phyloP scores from a whole-genome alignment of 2,797 vertebrate species.

The Trachurus trachurus region DNA sequence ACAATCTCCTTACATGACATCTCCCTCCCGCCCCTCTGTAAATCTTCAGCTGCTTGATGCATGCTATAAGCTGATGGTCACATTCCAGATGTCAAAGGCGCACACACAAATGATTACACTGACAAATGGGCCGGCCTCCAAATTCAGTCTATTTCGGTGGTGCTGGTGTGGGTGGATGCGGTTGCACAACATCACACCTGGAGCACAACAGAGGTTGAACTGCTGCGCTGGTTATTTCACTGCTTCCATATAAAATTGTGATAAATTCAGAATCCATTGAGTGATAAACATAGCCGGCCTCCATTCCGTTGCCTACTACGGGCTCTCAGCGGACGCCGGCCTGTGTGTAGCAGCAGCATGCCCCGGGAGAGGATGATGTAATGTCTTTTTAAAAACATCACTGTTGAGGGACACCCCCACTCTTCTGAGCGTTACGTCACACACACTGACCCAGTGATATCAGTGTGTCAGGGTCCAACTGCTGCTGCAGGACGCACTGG shows the following conservation, averaged over 20 bases:
- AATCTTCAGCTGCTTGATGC: constrained; percentile 75
- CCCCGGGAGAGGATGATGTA: constrained; percentile 67
- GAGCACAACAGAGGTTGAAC: constrained; percentile 25
- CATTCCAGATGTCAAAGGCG: constrained; percentile 76
- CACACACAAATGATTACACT: constrained; percentile 63
- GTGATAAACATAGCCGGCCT: constrained; percentile 45
- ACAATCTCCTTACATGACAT: constrained; percentile 75
- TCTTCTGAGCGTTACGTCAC: constrained; percentile 40
- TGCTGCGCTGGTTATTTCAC: not conserved
- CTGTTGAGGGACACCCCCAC: constrained; percentile 51
- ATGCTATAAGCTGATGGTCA: constrained; percentile 74
- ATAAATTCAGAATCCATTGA: constrained; percentile 30
- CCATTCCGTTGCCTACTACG: not conserved
- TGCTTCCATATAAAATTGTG: constrained; percentile 13
- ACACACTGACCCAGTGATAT: constrained; percentile 27
- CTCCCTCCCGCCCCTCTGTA: constrained; percentile 59
- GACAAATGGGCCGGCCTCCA: constrained; percentile 59
- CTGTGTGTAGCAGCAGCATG: not conserved
- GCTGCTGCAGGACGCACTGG: not conserved
- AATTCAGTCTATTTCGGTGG: constrained; percentile 45
- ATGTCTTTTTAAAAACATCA: constrained; percentile 62
- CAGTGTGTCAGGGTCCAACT: not conserved
- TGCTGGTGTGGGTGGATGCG: constrained; percentile 34
- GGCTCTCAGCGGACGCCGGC: constrained; percentile 44
- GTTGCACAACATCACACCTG: constrained; percentile 69